These are phyloP conservation scores for Ctenochaetus hawaiiensis DNA, from an alignment of 2,797 vertebrate genomes.

Conservation along the genomic window DNA sequence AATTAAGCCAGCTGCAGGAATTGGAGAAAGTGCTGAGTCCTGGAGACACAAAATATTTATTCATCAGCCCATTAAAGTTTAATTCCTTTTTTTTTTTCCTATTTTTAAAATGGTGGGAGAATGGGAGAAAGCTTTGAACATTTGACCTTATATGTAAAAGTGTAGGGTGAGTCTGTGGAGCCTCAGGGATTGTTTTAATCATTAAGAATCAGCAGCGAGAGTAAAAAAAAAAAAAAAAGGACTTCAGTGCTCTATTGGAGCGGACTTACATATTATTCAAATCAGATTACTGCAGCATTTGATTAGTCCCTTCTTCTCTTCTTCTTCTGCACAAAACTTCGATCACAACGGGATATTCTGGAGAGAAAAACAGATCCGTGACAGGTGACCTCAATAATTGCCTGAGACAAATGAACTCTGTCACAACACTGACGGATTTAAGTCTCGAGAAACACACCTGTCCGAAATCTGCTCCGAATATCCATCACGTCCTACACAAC, in stretches of 20 bases:
- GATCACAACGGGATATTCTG: background rate
- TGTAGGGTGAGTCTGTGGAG: constrained; percentile 71
- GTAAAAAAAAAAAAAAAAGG: constrained; percentile 33
- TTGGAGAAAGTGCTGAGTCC: constrained; percentile 80
- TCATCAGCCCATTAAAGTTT: constrained; percentile 84
- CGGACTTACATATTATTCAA: constrained; percentile 49
- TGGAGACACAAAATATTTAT: constrained; percentile 85
- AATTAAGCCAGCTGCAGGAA: constrained; percentile 80
- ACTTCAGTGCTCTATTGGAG: constrained; percentile 43
- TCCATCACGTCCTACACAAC: constrained; percentile 23
- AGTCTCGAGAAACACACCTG: background rate
- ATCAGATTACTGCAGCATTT: constrained; percentile 49
- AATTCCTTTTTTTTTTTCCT: constrained; percentile 64
- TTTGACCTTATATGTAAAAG: constrained; percentile 85
- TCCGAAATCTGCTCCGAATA: constrained; percentile 14
- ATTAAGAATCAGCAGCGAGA: constrained; percentile 62
- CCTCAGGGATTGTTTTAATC: constrained; percentile 77
- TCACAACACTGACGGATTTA: constrained; percentile 19
- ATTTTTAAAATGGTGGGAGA: constrained; percentile 74
- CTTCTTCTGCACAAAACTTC: background rate
- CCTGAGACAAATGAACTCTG: constrained; percentile 16
- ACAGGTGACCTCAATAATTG: constrained; percentile 26
- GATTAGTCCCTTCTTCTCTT: constrained; percentile 2
- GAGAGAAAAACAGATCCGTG: constrained; percentile 14
- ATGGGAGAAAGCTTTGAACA: constrained; percentile 80